Evolutionary conservation across 2,888 invertebrate species (phyloP).

Genomic region (Rhagonycha lutea): DNA sequence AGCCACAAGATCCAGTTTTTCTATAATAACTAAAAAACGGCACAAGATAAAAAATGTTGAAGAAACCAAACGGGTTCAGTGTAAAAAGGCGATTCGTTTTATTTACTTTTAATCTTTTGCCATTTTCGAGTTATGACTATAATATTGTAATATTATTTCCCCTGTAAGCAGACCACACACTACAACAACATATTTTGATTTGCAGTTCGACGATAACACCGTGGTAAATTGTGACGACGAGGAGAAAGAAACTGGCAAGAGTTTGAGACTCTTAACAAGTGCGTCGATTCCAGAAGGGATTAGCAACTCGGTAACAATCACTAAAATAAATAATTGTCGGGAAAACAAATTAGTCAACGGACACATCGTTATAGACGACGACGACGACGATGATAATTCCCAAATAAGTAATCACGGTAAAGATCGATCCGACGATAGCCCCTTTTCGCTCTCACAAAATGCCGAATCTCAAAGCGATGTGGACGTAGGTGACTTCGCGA

Average conservation of each 20-base stretch:
- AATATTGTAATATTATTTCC: no score
- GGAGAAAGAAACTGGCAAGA: slow-evolving; percentile 41
- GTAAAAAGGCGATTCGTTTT: no score
- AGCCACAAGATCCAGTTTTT: no score
- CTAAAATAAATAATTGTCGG: slow-evolving; percentile 36
- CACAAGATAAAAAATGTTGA: no score
- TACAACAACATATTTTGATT: background rate
- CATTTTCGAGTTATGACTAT: no score
- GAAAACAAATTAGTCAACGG: slow-evolving; percentile 14
- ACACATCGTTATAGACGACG: slow-evolving; percentile 34
- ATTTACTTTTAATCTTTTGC: no score
- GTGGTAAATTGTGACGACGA: slow-evolving; percentile 37
- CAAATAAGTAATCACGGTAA: slow-evolving; percentile 45
- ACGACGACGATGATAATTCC: slow-evolving; percentile 40
- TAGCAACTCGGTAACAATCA: slow-evolving; percentile 44
- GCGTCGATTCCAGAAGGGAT: slow-evolving; percentile 44
- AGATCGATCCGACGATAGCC: slow-evolving; percentile 46
- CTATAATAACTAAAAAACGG: no score
- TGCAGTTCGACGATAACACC: slow-evolving; percentile 9
- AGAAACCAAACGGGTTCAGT: no score
- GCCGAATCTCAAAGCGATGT: slow-evolving; percentile 43
- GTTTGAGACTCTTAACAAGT: slow-evolving; percentile 43
- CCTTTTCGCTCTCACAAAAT: slow-evolving; percentile 27
- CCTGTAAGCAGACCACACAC: no score
- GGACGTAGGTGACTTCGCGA: slow-evolving; percentile 39